A percentile compares a stretch with the other conserved stretches of the same genome.
Conservation (phyloP, 2,888 invertebrate species). For the Drosophila anomalata region DNA sequence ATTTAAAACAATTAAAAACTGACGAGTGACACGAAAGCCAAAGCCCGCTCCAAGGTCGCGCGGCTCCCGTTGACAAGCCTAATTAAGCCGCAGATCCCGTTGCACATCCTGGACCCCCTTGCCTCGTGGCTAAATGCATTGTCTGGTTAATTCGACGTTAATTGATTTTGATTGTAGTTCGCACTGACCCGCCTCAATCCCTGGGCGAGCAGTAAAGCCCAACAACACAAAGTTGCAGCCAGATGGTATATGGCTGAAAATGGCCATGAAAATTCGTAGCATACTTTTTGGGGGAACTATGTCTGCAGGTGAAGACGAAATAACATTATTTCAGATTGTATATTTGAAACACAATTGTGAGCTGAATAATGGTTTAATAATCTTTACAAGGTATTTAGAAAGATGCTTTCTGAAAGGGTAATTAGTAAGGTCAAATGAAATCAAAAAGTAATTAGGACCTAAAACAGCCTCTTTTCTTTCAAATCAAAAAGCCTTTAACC, state of each 20-base stretch:
- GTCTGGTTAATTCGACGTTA: conserved; percentile 26
- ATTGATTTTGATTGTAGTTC: conserved; percentile 25
- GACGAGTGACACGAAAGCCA: conserved; percentile 30
- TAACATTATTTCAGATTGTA: neutral
- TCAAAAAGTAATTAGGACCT: neutral
- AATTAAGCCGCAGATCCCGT: conserved; percentile 25
- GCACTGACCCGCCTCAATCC: conserved; percentile 32
- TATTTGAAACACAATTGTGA: neutral
- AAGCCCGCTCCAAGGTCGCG: conserved; percentile 9
- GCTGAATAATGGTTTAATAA: too few species aligned
- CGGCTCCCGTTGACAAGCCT: conserved; percentile 19
- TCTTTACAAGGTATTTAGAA: neutral
- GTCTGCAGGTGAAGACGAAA: neutral
- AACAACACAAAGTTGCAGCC: neutral
- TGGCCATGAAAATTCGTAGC: conserved; percentile 25
- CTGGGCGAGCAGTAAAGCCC: neutral
- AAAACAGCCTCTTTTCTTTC: neutral
- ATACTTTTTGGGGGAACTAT: conserved; percentile 26
- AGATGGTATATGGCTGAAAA: conserved; percentile 3
- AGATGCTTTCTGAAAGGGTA: neutral
- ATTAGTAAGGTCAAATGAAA: neutral
- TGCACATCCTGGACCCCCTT: conserved; percentile 6
- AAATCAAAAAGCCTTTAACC: neutral
- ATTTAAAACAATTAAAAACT: conserved; percentile 54
- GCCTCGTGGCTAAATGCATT: conserved; percentile 34